Base-by-base conservation (phyloP, 1,140 invertebrate species). In the Aphaenogaster rudis region DNA sequence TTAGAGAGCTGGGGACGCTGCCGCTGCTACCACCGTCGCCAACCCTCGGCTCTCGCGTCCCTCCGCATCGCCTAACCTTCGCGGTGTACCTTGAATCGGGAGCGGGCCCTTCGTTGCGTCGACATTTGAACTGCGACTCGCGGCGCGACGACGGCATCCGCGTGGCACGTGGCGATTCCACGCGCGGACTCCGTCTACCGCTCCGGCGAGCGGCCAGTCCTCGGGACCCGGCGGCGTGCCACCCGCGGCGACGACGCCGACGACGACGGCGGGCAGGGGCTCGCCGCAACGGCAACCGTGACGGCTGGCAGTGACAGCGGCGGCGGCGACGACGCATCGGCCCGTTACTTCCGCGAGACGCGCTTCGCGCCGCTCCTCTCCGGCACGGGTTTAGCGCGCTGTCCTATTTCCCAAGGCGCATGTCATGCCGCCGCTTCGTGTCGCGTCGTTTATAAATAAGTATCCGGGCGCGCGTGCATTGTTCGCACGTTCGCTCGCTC, bases 41-140 rank as follows among this genome's bases (percentile, higher is more conserved):
- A 71, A 28, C 67, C 39, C 64, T 67, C 5, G n/a, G n/a, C 36
- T n/a, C 63, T 64, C 66, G 5, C n/a, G 9, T 67, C 39, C 9
- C n/a, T 52, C 11, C 69, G n/a, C n/a, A 13, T 5, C 28, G 33
- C 17, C 28, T 66, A 89, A 78, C 79, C 48, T 36, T 42, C 50
- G 21, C n/a, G 11, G 76, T 59, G 45, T 94, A 95, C 94, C 93
- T 95, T 94, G 77, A 94, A 94, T 88, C 93, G 92, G 59, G 93
- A 92, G 54, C 91, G 91, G 13, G 77, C 87, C 90, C 88, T 93
- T 72, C 86, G 92, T 50, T 92, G 91, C 79, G 92, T 93, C 33
- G 93, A 91, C 94, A 94, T 95, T 93, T 93, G 91, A 91, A 84
- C 79, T 79, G 72, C 48, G 76, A 86, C 80, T 80, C 86, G 54